phyloP scores from a whole-genome alignment of 2,113 vertebrate genomes.

The Ctenomys sociabilis region DNA sequence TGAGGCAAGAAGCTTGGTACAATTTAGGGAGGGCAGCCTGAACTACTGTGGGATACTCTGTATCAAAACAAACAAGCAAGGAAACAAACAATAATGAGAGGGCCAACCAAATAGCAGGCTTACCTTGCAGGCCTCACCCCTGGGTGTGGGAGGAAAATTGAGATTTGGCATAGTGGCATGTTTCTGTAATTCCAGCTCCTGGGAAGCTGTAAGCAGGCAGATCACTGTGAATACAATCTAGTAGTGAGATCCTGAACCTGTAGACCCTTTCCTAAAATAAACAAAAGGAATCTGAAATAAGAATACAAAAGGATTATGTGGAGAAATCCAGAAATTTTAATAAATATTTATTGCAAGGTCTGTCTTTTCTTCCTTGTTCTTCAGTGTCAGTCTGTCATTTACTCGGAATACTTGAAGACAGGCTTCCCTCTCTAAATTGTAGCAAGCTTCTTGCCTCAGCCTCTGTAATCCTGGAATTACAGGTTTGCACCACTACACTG shows the following conservation, averaged over 20 bases:
- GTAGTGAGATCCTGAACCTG: too few species aligned
- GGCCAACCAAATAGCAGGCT: too few species aligned
- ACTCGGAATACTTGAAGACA: constrained; percentile 15
- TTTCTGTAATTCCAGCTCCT: too few species aligned
- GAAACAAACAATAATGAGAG: neutral
- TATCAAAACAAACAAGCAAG: neutral
- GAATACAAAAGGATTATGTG: neutral
- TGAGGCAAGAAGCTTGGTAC: neutral
- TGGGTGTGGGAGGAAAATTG: too few species aligned
- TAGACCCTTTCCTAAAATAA: too few species aligned
- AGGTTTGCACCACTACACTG: neutral
- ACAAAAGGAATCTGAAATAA: neutral
- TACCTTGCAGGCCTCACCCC: too few species aligned
- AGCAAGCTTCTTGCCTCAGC: neutral
- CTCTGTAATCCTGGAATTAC: neutral
- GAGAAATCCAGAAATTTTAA: constrained; percentile 23
- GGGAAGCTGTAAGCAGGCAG: too few species aligned
- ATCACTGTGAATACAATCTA: too few species aligned
- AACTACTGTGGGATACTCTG: neutral
- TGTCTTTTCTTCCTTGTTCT: neutral
- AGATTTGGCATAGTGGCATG: too few species aligned
- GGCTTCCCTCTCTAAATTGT: neutral
- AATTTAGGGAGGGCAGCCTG: neutral
- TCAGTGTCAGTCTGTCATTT: neutral
- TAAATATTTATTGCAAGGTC: neutral